A percentile compares a stretch with the other conserved stretches of the same genome.
Conservation (phyloP, 2,113 vertebrate species). For the Thermophis baileyi region DNA sequence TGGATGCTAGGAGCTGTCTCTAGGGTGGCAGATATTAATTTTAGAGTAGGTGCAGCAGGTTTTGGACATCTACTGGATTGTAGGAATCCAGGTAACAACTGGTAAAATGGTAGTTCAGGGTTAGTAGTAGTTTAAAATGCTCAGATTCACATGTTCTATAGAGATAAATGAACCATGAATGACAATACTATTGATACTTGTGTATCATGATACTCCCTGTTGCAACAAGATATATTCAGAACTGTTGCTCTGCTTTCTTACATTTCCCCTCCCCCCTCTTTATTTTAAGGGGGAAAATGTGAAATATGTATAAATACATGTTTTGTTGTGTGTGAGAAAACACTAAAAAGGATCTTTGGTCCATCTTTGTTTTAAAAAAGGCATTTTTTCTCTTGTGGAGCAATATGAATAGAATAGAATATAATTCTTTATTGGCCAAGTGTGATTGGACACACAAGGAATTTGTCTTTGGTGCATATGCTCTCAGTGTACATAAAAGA, state of each 20-base stretch:
- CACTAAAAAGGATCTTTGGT: background rate
- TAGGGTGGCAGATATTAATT: background rate
- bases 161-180: conserved; percentile 35
- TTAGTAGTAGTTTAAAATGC: conserved; percentile 20
- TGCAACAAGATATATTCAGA: conserved; percentile 22
- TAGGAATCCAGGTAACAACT: background rate
- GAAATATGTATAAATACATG: background rate
- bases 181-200: background rate
- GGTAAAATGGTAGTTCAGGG: background rate
- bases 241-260: conserved; percentile 19
- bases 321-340: background rate
- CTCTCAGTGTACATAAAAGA: too few species aligned
- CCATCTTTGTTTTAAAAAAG: background rate
- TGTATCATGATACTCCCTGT: conserved; percentile 7
- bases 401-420: too few species aligned
- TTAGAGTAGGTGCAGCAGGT: background rate
- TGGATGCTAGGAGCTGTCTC: background rate
- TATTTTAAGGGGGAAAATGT: background rate
- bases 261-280: background rate
- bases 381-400: background rate
- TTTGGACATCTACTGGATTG: conserved; percentile 22
- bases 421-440: too few species aligned
- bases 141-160: conserved; percentile 35
- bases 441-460: too few species aligned
- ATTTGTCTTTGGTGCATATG: too few species aligned